Evolutionary conservation across 2,888 invertebrate genomes (phyloP).

Genomic region (Phaedon cochleariae): DNA sequence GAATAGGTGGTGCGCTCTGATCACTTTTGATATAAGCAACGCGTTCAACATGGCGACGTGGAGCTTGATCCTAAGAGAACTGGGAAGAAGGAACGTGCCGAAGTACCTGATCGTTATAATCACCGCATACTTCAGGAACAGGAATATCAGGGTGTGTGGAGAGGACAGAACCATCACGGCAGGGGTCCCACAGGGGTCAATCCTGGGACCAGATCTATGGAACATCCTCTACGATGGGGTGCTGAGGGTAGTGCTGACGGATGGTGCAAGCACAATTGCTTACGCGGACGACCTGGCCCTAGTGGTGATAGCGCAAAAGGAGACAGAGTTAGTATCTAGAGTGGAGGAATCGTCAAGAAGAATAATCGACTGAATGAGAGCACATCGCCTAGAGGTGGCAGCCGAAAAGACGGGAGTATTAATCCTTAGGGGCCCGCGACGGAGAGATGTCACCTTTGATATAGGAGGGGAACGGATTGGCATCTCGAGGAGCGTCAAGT

Average conservation of each 20-base stretch:
- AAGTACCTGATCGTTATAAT: background rate
- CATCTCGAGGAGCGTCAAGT: background rate
- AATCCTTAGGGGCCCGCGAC: conserved; percentile 16
- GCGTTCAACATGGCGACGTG: conserved; percentile 11
- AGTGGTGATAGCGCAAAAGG: background rate
- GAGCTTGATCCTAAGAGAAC: background rate
- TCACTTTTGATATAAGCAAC: background rate
- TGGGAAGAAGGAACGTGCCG: background rate
- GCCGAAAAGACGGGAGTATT: conserved; percentile 23
- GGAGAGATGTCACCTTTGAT: conserved; percentile 8
- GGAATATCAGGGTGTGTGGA: too few species aligned
- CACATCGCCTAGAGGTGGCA: conserved; percentile 14
- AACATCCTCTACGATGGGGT: conserved; percentile 18
- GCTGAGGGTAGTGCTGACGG: background rate
- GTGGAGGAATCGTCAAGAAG: background rate
- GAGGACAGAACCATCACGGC: background rate
- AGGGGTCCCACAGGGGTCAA: conserved; percentile 25
- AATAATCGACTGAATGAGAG: conserved; percentile 14
- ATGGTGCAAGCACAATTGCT: background rate
- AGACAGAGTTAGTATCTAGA: too few species aligned
- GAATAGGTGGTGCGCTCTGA: background rate
- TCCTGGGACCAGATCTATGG: conserved; percentile 22
- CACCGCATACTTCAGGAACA: background rate
- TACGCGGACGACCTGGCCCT: conserved; percentile 1
- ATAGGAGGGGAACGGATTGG: background rate